These are phyloP conservation scores for Morone saxatilis DNA, from an alignment of 2,113 vertebrate species.

Conservation along the genomic window DNA sequence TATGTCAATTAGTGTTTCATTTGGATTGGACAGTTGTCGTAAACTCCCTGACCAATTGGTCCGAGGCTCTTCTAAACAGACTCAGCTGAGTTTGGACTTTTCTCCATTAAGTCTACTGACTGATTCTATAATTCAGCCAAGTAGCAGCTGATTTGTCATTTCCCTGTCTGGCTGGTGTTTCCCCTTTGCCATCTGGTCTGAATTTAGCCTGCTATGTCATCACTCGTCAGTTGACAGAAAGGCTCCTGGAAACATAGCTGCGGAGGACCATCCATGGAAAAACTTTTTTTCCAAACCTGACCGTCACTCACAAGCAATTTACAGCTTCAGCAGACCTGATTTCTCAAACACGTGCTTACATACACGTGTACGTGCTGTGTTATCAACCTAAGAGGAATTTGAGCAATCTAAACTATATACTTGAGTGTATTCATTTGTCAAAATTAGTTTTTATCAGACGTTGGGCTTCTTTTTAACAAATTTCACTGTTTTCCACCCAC, in stretches of 20 bases:
- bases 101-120: slow-evolving; percentile 54
- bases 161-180: slow-evolving; percentile 41
- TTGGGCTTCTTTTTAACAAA: too few species aligned
- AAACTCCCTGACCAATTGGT: slow-evolving; percentile 37
- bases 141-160: slow-evolving; percentile 71
- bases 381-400: slow-evolving; percentile 51
- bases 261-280: slow-evolving; percentile 61
- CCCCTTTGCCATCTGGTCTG: slow-evolving; percentile 70
- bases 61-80: not conserved
- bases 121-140: slow-evolving; percentile 50
- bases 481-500: slow-evolving; percentile 22
- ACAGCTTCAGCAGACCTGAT: slow-evolving; percentile 14
- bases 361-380: slow-evolving; percentile 8
- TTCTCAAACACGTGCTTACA: slow-evolving; percentile 28
- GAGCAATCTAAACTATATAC: slow-evolving; percentile 35
- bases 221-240: slow-evolving; percentile 48
- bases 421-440: slow-evolving; percentile 41
- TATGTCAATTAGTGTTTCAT: not conserved
- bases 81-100: slow-evolving; percentile 38
- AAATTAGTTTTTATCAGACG: slow-evolving; percentile 16
- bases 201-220: slow-evolving; percentile 64
- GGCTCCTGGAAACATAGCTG: slow-evolving; percentile 66
- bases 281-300: slow-evolving; percentile 38
- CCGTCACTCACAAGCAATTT: slow-evolving; percentile 28
- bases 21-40: not conserved